Conservation (phyloP, 2,888 invertebrate species). For the Nesidiocoris tenuis region DNA sequence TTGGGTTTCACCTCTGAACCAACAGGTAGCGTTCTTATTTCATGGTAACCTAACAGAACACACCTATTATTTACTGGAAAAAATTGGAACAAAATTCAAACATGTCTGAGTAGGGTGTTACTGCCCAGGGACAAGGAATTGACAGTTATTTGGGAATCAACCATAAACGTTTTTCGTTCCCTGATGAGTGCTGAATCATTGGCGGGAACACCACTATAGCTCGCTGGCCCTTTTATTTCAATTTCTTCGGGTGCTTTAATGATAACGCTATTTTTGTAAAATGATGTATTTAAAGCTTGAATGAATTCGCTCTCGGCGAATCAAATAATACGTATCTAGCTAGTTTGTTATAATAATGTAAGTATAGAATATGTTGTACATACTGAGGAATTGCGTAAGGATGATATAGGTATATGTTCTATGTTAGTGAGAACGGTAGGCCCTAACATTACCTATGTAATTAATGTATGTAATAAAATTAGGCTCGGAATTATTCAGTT, state of each 20-base stretch:
- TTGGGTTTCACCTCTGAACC: no score
- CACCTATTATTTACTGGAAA: no score
- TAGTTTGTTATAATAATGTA: background rate
- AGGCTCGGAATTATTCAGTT: constrained; percentile 28
- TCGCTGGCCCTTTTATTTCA: background rate
- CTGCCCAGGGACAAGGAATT: no score
- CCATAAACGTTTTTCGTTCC: no score
- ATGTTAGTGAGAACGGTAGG: constrained; percentile 34
- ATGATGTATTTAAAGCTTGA: constrained; percentile 12
- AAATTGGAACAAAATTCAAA: no score
- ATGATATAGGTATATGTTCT: background rate
- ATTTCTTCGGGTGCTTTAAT: constrained; percentile 26
- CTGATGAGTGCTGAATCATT: no score
- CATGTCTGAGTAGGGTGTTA: no score
- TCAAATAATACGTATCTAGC: background rate
- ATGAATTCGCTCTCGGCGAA: background rate
- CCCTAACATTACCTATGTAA: background rate
- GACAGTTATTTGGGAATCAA: no score
- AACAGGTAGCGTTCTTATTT: no score
- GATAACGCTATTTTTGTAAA: constrained; percentile 38
- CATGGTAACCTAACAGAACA: no score
- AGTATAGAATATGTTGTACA: background rate
- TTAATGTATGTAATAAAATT: constrained; percentile 14
- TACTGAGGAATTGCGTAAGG: background rate
- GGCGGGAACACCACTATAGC: background rate